These are phyloP conservation scores for Peromyscus leucopus DNA, from an alignment of 2,113 vertebrate genomes.

Conservation along the genomic window DNA sequence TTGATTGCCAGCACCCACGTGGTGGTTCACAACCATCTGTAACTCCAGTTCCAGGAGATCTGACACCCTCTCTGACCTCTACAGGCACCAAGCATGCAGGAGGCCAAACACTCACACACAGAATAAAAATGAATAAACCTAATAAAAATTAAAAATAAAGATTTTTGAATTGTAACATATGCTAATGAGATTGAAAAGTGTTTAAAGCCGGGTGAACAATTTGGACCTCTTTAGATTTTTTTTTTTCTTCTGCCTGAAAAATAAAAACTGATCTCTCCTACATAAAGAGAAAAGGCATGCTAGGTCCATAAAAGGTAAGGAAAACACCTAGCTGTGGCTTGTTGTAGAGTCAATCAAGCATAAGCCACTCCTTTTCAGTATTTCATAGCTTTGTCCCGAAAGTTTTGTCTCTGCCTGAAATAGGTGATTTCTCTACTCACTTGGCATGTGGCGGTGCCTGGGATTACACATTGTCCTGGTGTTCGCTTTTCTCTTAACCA, in stretches of 20 bases:
- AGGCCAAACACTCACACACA: not conserved
- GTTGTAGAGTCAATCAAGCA: not conserved
- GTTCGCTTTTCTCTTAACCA: not conserved
- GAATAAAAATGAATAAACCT: not conserved
- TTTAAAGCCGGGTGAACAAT: not conserved
- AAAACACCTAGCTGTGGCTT: not conserved
- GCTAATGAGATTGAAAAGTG: constrained; percentile 7
- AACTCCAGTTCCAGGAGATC: not conserved
- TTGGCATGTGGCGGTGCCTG: not conserved
- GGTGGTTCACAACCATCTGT: not conserved
- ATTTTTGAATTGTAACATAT: not conserved
- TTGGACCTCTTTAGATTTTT: not conserved
- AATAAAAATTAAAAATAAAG: not conserved
- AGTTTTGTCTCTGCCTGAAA: constrained; percentile 9
- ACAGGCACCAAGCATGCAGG: not conserved
- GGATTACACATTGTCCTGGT: not conserved
- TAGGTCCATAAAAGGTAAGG: not conserved
- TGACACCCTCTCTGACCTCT: not conserved
- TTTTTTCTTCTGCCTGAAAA: not conserved
- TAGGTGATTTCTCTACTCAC: not conserved
- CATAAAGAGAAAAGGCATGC: constrained; percentile 12
- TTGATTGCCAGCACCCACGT: not conserved
- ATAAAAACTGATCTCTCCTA: not conserved
- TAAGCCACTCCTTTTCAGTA: not conserved
- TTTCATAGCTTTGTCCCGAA: not conserved